Percentiles rank a stretch among this genome's conserved stretches.
These are phyloP conservation scores for Calidris pugnax DNA, from an alignment of 2,113 vertebrate genomes.

Conservation along the genomic window DNA sequence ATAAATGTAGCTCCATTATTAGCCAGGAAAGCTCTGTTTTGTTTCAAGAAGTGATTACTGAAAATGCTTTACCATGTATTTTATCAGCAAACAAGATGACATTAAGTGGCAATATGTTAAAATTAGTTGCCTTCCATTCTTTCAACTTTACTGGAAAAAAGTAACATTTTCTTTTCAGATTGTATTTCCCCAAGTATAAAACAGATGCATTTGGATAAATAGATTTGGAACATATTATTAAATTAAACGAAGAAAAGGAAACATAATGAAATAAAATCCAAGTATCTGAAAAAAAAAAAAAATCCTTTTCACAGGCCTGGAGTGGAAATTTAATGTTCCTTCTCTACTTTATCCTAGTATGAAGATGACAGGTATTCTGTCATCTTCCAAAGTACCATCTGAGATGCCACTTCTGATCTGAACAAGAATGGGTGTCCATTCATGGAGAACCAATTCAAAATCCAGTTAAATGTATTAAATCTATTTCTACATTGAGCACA, in stretches of 20 bases:
- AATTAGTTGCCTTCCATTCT: slow-evolving; percentile 62
- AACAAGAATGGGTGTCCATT: background rate
- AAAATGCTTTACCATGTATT: slow-evolving; percentile 53
- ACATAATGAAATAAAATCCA: slow-evolving; percentile 57
- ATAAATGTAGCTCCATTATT: slow-evolving; percentile 57
- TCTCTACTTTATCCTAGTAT: background rate
- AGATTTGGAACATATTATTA: slow-evolving; percentile 63
- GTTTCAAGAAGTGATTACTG: slow-evolving; percentile 57
- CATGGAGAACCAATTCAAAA: slow-evolving; percentile 12
- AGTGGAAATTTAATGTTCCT: slow-evolving; percentile 36
- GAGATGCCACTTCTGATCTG: slow-evolving; percentile 31
- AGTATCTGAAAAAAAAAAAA: slow-evolving; percentile 35
- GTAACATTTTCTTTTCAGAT: slow-evolving; percentile 44
- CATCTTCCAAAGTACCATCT: slow-evolving; percentile 8
- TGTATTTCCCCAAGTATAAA: slow-evolving; percentile 62
- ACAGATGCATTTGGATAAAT: slow-evolving; percentile 63
- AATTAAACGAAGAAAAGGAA: slow-evolving; percentile 59
- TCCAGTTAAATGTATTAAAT: background rate
- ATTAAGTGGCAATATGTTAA: slow-evolving; percentile 68
- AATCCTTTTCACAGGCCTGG: slow-evolving; percentile 10
- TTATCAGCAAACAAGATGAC: slow-evolving; percentile 57
- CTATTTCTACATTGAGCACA: background rate
- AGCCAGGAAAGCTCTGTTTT: slow-evolving; percentile 52
- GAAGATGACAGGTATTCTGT: slow-evolving; percentile 38
- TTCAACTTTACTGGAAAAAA: slow-evolving; percentile 64